Base-by-base conservation (phyloP, 2,888 invertebrate genomes). In the Lutraria lutraria region DNA sequence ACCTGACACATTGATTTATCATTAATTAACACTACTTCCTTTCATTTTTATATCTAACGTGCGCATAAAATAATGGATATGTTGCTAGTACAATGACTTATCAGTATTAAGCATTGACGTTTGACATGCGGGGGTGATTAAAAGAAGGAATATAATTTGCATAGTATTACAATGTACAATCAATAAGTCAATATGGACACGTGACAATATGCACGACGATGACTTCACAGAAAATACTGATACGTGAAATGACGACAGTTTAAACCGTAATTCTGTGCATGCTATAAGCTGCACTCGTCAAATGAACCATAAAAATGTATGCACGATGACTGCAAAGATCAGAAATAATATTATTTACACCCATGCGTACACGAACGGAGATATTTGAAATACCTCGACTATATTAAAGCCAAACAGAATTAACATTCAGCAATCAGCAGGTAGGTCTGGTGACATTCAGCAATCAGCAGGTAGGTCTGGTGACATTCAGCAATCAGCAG, bases 51-150 rank as follows among this genome's bases (percentile, higher is more conserved):
- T 0, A 68, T 68, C 25, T 25, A 68, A 12, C 12, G 25, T 25
- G 25, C 25, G 25, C 63, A 68, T 68, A n/a, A 68, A 25, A 68
- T 68, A 68, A 25, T 8, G 63, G 25, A 68, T 68, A 8, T n/a
- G 63, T 43, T 43, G n/a, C n/a, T n/a, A 25, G 25, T 68, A 25
- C 6, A n/a, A 25, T 13, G 63, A 25, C 63, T 25, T 25, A 68
- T 68, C 63, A 25, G 3, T 25, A n/a, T 25, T 2, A n/a, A 25
- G 63, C 12, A 19, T 25, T 76, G 76, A 76, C 16, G 76, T 76
- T 76, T n/a, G 76, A 25, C 15, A 19, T 76, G 76, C 76, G 76
- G 76, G 76, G 76, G 76, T 25, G 76, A 76, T 19, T 31, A 76
- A 31, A 31, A 31, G 31, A 31, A 31, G 10, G 29, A 31, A 76